These are phyloP conservation scores for Apocrypta bakeri DNA, from an alignment of 1,140 invertebrate species.

Conservation along the genomic window DNA sequence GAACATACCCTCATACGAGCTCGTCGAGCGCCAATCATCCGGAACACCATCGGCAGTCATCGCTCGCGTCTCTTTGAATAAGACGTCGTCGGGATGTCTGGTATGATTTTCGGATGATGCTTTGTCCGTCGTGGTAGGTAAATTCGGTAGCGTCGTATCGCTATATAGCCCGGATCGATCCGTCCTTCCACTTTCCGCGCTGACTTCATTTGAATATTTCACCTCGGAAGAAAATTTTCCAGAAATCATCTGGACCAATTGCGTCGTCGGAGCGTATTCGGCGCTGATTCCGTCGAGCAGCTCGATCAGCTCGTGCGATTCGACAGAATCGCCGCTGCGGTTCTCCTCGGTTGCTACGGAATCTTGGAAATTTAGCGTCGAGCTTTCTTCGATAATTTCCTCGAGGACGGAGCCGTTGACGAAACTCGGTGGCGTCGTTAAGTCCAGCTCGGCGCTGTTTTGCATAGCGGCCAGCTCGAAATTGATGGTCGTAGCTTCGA, in stretches of 20 bases:
- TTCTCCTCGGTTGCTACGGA: not conserved
- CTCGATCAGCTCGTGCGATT: not conserved
- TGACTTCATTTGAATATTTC: conserved; percentile 43
- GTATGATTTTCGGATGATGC: not conserved
- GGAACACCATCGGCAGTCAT: not conserved
- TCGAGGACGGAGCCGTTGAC: no score
- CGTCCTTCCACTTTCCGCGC: not conserved
- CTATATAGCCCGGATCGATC: not conserved
- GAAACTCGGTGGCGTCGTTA: no score
- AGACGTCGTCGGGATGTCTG: not conserved
- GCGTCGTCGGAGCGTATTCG: not conserved
- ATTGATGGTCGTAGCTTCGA: not conserved
- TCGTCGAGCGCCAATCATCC: conserved; percentile 4
- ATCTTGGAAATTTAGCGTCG: not conserved
- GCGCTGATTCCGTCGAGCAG: not conserved
- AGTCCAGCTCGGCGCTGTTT: no score
- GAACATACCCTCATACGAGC: not conserved
- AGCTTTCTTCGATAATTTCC: not conserved
- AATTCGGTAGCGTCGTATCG: not conserved
- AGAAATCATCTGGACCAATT: conserved; percentile 3
- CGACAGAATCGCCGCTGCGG: not conserved
- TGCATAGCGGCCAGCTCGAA: not conserved
- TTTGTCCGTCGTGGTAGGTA: not conserved
- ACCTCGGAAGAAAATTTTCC: not conserved
- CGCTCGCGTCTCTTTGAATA: not conserved